These are phyloP conservation scores for Caenorhabditis briggsae DNA, from an alignment of 1,140 invertebrate genomes.

Conservation along the genomic window DNA sequence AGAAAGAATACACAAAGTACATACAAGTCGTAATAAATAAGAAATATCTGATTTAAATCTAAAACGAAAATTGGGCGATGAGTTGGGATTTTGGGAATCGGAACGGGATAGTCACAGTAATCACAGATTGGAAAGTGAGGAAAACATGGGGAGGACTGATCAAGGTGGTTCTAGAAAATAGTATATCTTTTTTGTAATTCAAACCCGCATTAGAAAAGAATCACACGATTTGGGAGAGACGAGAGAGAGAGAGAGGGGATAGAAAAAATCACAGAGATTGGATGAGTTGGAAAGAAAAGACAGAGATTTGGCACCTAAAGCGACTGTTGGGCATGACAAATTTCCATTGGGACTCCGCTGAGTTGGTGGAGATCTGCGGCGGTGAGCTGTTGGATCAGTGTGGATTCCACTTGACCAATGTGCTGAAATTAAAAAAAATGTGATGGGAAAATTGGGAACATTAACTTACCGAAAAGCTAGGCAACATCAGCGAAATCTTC, in stretches of 20 bases:
- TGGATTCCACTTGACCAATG: slow-evolving; percentile 61
- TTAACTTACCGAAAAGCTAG: slow-evolving; percentile 63
- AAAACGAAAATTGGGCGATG: background rate
- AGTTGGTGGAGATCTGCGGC: slow-evolving; percentile 51
- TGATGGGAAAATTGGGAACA: background rate
- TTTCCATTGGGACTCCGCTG: slow-evolving; percentile 60
- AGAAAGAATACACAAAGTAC: background rate
- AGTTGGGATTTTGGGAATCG: too few species aligned
- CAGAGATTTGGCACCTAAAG: slow-evolving; percentile 27
- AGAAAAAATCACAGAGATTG: background rate
- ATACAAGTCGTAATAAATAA: slow-evolving; percentile 9
- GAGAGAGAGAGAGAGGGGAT: background rate
- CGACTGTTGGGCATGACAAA: slow-evolving; percentile 44
- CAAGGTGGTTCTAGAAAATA: too few species aligned
- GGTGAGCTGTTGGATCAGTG: slow-evolving; percentile 56
- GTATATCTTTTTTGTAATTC: too few species aligned
- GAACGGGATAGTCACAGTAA: background rate
- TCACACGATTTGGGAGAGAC: too few species aligned
- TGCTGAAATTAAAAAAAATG: slow-evolving; percentile 53
- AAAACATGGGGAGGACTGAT: too few species aligned
- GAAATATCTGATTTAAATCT: slow-evolving; percentile 2
- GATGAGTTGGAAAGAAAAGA: too few species aligned
- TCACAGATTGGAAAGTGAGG: background rate
- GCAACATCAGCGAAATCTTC: slow-evolving; percentile 58
- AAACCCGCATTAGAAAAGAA: too few species aligned